Base-by-base conservation (phyloP, 2,888 invertebrate genomes). In the Lepidochitona cinerea region DNA sequence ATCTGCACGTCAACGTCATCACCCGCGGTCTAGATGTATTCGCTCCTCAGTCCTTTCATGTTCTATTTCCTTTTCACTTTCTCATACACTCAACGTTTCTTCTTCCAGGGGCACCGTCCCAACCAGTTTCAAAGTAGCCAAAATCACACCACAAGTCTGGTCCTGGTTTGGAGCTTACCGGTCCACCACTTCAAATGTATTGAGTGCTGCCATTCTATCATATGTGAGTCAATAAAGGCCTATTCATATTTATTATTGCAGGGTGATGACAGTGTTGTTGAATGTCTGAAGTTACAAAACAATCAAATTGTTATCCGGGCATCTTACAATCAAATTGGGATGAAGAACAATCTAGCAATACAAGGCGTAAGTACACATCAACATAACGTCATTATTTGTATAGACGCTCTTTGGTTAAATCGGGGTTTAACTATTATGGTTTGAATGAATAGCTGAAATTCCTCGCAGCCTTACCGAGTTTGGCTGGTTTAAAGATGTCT, bases 221-320 rank as follows among this genome's bases (percentile, higher is more conserved):
- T 12, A 18, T 41, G 18, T 41, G 41, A 41, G 18, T 41, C 41
- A 12, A 41, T 41, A n/a, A n/a, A n/a, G n/a, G n/a, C n/a, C n/a
- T n/a, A n/a, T n/a, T n/a, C 41, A 12, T 18, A 41, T 49, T 4
- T 49, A 7, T 4, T 7, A n/a, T 14, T 79, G 49, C 76, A 91
- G 91, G 91, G 91, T 18, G 86, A 90, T 36, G 91, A 91, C 78
- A 90, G 90, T 65, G 90, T 91, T 2, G 81, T 89, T 41, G 91
- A 91, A 71, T 91, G 91, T 81, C 78, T 87, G 0, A 81, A 84
- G 68, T 77, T 82, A 36, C 76, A 80, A 2, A 74, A 75, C 6
- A 83, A 79, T 1, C 49, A 70, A 0, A 82, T 85, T 41, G 75
- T 78, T 52, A 81, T 89, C 26, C 79, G 79, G 32, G 81, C 86